phyloP scores from a whole-genome alignment of 2,888 invertebrate genomes.

The Rhamphomyia laevipes region DNA sequence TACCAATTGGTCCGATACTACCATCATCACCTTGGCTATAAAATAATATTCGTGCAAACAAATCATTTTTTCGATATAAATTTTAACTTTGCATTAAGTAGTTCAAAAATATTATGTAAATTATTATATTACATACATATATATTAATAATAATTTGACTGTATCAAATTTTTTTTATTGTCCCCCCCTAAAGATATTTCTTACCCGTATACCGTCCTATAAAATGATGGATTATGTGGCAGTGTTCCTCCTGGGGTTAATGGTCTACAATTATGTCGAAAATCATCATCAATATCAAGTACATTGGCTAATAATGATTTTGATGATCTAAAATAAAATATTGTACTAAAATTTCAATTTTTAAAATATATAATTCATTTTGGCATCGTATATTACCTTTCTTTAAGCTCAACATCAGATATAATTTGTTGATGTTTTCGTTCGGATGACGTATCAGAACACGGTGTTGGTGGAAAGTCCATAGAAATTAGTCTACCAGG shows the following conservation, averaged over 20 bases:
- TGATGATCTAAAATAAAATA: slow-evolving; percentile 52
- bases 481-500: slow-evolving; percentile 46
- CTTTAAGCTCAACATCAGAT: slow-evolving; percentile 77
- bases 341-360: not conserved
- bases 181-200: slow-evolving; percentile 4
- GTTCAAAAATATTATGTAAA: not conserved
- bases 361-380: not conserved
- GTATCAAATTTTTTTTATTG: no score
- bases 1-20: slow-evolving; percentile 45
- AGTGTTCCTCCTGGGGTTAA: slow-evolving; percentile 48
- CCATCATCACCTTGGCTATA: slow-evolving; percentile 37
- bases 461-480: slow-evolving; percentile 40
- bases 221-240: slow-evolving; percentile 50
- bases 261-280: slow-evolving; percentile 67
- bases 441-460: slow-evolving; percentile 47
- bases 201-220: slow-evolving; percentile 65
- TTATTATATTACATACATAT: no score
- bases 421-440: slow-evolving; percentile 59
- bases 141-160: no score
- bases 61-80: slow-evolving; percentile 15
- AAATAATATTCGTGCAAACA: slow-evolving; percentile 19
- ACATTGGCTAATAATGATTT: slow-evolving; percentile 94
- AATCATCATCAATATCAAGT: slow-evolving; percentile 94
- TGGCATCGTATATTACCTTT: slow-evolving; percentile 39
- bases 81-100: no score